Percentiles rank a stretch among this genome's conserved stretches.
Evolutionary conservation across 2,797 vertebrate genomes (phyloP).

Genomic region (Xiphorhynchus erythropygius): DNA sequence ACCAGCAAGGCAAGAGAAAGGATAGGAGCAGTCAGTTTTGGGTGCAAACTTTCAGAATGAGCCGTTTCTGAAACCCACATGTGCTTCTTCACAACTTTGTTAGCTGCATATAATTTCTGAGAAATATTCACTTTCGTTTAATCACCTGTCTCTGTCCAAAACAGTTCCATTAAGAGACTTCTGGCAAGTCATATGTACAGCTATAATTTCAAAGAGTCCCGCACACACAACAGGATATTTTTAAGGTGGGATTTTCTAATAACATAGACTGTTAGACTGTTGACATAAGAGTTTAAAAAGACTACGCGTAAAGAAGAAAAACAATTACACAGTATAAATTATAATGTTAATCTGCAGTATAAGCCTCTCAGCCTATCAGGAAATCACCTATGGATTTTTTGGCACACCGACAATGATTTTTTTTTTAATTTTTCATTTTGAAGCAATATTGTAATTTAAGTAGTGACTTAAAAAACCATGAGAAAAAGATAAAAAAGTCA

Average conservation of each 20-base stretch:
- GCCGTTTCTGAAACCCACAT: not conserved
- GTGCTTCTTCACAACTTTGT: not conserved
- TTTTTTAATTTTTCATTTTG: not conserved
- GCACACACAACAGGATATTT: not conserved
- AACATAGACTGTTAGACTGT: not conserved
- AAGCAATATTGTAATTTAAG: not conserved
- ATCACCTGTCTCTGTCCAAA: not conserved
- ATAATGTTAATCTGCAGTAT: not conserved
- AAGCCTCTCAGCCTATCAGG: not conserved
- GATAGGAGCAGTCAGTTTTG: not conserved
- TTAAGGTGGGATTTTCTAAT: not conserved
- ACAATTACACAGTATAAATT: not conserved
- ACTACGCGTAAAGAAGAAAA: not conserved
- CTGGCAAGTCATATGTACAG: not conserved
- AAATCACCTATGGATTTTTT: not conserved
- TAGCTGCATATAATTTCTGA: not conserved
- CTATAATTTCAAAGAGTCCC: not conserved
- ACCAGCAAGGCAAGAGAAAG: accelerated
- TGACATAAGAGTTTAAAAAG: not conserved
- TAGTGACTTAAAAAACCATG: not conserved
- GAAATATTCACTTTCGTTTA: not conserved
- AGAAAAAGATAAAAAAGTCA: not conserved
- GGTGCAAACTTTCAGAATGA: not conserved
- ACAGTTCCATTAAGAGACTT: not conserved
- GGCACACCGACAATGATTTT: not conserved